phyloP scores from a whole-genome alignment of 1,140 invertebrate genomes.

The Eubasilissa regina region DNA sequence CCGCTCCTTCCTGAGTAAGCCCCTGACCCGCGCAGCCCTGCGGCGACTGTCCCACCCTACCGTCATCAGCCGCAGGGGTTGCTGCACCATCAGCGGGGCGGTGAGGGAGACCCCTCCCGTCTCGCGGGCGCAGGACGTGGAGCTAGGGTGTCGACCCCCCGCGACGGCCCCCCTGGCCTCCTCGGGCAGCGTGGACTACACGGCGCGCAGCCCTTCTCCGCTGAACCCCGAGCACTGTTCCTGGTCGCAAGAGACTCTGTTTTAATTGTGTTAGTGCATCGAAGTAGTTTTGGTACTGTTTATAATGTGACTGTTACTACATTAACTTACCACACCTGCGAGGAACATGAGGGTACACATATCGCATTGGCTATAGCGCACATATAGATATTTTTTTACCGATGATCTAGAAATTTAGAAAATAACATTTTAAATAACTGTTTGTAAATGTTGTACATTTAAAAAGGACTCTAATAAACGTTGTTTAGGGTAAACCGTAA shows the following conservation, averaged over 20 bases:
- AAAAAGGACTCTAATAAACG: conserved; percentile 37
- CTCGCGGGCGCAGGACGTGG: conserved; percentile 50
- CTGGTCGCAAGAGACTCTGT: conserved; percentile 58
- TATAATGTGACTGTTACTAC: conserved; percentile 49
- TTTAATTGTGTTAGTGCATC: conserved; percentile 58
- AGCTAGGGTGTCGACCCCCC: conserved; percentile 48
- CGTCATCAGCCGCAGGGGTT: conserved; percentile 50
- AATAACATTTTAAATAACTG: conserved; percentile 50
- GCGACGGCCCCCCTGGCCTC: neutral
- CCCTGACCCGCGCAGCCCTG: conserved; percentile 52
- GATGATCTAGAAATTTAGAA: conserved; percentile 45
- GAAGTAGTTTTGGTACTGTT: conserved; percentile 55
- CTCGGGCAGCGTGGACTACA: conserved; percentile 30
- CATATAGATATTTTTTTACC: conserved; percentile 62
- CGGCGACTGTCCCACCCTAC: conserved; percentile 57
- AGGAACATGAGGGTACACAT: conserved; percentile 61
- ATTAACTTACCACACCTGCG: conserved; percentile 54
- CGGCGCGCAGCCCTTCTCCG: conserved; percentile 47
- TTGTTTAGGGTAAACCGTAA: conserved; percentile 30
- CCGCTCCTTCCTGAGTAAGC: conserved; percentile 54
- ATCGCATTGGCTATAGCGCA: conserved; percentile 61
- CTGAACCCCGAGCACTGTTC: conserved; percentile 58
- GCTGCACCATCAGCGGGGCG: conserved; percentile 57
- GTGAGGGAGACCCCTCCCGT: conserved; percentile 43
- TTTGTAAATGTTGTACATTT: conserved; percentile 49